Percentiles rank a stretch among this genome's conserved stretches.
These are phyloP conservation scores for Harpagifer antarcticus DNA, from an alignment of 2,797 vertebrate species.

Conservation along the genomic window DNA sequence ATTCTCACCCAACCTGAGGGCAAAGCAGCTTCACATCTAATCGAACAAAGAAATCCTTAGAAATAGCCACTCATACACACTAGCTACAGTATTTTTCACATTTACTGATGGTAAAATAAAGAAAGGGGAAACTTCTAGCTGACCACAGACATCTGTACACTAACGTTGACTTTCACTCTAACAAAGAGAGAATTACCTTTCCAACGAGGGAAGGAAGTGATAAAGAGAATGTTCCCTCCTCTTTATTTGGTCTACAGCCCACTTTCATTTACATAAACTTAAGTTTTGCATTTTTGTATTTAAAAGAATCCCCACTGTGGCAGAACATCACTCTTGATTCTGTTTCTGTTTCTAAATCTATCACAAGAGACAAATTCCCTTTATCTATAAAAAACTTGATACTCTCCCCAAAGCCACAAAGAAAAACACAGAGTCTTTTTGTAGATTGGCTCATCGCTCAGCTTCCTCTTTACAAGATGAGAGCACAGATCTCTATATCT, in stretches of 20 bases:
- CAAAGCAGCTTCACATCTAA: not conserved
- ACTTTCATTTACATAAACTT: constrained; percentile 6
- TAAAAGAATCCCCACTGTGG: not conserved
- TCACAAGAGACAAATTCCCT: constrained; percentile 12
- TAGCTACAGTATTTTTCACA: too few species aligned
- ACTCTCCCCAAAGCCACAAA: constrained; percentile 4
- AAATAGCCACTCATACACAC: not conserved
- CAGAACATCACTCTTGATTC: not conserved
- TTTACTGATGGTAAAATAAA: not conserved
- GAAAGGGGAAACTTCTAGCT: not conserved
- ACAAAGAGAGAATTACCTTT: constrained; percentile 45
- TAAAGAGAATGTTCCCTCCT: not conserved
- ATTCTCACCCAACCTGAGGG: not conserved
- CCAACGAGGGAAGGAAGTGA: constrained; percentile 27
- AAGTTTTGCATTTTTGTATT: not conserved
- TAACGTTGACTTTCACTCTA: not conserved
- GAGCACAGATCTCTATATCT: not conserved
- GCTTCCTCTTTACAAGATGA: constrained; percentile 28
- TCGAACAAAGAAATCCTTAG: not conserved
- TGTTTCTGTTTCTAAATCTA: constrained; percentile 30
- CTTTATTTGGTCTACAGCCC: not conserved
- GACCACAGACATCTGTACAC: not conserved
- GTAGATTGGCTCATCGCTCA: not conserved
- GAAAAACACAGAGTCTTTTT: constrained; percentile 9
- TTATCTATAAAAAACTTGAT: constrained; percentile 19